Evolutionary conservation across 2,113 vertebrate species (phyloP).

Genomic region (Pachypanchax playfairii): DNA sequence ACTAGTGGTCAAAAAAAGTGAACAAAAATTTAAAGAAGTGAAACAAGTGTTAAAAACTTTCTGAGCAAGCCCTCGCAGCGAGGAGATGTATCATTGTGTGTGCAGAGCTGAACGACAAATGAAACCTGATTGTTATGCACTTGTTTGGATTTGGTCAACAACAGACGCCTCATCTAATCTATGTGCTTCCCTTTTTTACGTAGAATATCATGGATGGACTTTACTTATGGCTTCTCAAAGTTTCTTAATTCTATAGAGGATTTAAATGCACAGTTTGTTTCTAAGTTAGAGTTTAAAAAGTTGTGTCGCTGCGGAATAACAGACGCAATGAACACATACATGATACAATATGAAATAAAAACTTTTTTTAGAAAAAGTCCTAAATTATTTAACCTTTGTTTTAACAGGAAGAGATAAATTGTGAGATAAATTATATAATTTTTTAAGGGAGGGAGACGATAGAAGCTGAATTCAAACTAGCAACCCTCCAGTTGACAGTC

Average conservation of each 20-base stretch:
- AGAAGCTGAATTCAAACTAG: too few relatives aligned
- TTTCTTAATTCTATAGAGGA: not conserved
- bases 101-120: not conserved
- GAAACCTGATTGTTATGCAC: not conserved
- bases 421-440: too few relatives aligned
- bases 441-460: too few relatives aligned
- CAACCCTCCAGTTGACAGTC: too few relatives aligned
- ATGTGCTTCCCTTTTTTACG: slow-evolving; percentile 18
- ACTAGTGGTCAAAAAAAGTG: not conserved
- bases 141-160: slow-evolving; percentile 1
- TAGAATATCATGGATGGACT: accelerated
- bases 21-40: slow-evolving; percentile 27
- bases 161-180: slow-evolving; percentile 7
- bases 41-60: slow-evolving; percentile 27
- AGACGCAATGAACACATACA: too few relatives aligned
- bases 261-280: not conserved
- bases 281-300: too few relatives aligned
- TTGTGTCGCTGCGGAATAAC: too few relatives aligned
- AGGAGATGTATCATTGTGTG: not conserved
- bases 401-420: too few relatives aligned
- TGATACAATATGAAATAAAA: too few relatives aligned
- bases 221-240: not conserved
- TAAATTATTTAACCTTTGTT: too few relatives aligned
- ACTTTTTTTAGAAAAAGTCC: too few relatives aligned
- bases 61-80: not conserved